Percentiles rank a stretch among this genome's conserved stretches.
phyloP scores from a whole-genome alignment of 2,888 invertebrate genomes.

The Nysson spinosus region DNA sequence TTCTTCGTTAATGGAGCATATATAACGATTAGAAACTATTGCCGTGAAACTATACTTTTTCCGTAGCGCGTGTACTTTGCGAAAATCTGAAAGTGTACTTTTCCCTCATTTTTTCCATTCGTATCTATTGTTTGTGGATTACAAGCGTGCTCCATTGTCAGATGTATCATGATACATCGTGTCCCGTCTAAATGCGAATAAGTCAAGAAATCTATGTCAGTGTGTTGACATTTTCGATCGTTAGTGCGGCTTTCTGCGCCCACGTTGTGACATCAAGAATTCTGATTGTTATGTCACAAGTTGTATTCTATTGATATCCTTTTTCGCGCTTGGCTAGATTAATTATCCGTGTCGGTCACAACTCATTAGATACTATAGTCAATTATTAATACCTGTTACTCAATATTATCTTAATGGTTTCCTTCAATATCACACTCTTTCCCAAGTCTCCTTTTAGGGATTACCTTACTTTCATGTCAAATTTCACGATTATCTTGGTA shows the following conservation, averaged over 20 bases:
- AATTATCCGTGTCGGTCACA: conserved; percentile 15
- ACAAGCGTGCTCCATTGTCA: conserved; percentile 17
- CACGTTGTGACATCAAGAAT: conserved; percentile 40
- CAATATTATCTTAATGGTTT: no score
- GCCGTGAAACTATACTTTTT: no score
- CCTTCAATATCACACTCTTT: no score
- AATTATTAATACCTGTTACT: no score
- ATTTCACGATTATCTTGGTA: no score
- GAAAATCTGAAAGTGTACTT: conserved; percentile 24
- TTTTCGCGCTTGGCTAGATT: conserved; percentile 9
- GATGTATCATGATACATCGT: conserved; percentile 2
- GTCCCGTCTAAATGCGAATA: conserved; percentile 20
- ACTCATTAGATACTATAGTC: no score
- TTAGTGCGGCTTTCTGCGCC: conserved; percentile 44
- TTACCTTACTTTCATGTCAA: neutral
- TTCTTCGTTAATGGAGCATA: no score
- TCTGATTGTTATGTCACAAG: conserved; percentile 38
- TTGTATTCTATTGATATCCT: conserved; percentile 37
- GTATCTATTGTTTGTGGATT: conserved; percentile 10
- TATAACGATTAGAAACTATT: no score
- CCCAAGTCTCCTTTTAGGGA: no score
- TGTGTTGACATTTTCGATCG: conserved; percentile 58
- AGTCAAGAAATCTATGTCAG: conserved; percentile 48
- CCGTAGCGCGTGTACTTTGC: no score
- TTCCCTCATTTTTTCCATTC: neutral